These are phyloP conservation scores for Zaprionus tsacasi DNA, from an alignment of 1,140 invertebrate genomes.

Conservation along the genomic window DNA sequence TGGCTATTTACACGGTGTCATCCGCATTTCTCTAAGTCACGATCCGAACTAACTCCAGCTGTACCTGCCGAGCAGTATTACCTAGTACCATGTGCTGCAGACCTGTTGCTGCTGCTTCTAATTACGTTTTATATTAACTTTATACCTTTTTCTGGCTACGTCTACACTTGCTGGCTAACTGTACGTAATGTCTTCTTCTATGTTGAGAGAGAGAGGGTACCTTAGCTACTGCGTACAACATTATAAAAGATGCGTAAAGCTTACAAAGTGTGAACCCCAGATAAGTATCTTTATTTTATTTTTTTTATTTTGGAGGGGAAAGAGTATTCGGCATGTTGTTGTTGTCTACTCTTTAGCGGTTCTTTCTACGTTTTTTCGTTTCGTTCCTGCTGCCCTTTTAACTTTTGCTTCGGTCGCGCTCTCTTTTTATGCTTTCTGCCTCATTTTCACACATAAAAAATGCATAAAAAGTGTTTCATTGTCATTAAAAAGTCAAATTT, in stretches of 20 bases:
- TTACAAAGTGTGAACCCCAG: background rate
- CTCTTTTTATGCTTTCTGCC: slow-evolving; percentile 57
- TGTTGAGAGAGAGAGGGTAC: background rate
- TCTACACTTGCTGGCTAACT: slow-evolving; percentile 57
- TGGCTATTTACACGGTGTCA: slow-evolving; percentile 62
- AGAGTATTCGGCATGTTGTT: slow-evolving; percentile 8
- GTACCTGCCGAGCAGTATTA: slow-evolving; percentile 13
- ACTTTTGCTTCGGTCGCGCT: slow-evolving; percentile 21
- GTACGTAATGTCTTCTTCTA: slow-evolving; percentile 49
- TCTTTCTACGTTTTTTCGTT: slow-evolving; percentile 42
- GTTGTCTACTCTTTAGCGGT: slow-evolving; percentile 12
- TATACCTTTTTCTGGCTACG: slow-evolving; percentile 23
- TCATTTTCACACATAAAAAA: slow-evolving; percentile 80
- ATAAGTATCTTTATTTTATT: background rate
- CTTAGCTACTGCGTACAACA: background rate
- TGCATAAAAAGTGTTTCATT: slow-evolving; percentile 72
- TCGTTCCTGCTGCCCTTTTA: slow-evolving; percentile 31
- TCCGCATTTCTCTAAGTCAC: slow-evolving; percentile 63
- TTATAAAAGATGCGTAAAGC: background rate
- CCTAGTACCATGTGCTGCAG: background rate
- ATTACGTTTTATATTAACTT: slow-evolving; percentile 71
- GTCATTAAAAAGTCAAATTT: slow-evolving; percentile 81
- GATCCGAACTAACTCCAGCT: slow-evolving; percentile 39
- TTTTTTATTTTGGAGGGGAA: background rate
- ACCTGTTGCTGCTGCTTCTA: slow-evolving; percentile 40